phyloP scores from a whole-genome alignment of 2,797 vertebrate genomes.

The Gallinago stenura region DNA sequence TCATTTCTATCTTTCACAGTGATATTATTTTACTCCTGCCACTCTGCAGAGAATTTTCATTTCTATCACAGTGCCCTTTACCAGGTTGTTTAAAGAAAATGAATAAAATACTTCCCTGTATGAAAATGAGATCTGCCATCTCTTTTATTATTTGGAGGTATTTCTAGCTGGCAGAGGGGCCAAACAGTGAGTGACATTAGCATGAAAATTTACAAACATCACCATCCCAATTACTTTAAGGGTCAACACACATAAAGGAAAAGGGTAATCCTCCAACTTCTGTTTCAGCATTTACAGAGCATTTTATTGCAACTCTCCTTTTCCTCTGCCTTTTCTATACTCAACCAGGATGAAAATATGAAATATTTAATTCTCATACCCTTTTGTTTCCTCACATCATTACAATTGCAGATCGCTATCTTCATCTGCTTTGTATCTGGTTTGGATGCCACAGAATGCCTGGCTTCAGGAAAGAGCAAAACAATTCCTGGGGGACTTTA shows the following conservation, averaged over 20 bases:
- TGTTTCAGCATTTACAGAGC: not conserved
- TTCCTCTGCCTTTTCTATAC: not conserved
- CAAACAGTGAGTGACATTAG: not conserved
- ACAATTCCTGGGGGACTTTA: constrained; percentile 9
- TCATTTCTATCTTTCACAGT: not conserved
- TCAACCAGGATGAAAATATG: not conserved
- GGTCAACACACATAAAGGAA: not conserved
- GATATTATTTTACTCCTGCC: not conserved
- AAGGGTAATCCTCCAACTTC: not conserved
- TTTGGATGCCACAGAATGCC: not conserved
- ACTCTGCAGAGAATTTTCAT: not conserved
- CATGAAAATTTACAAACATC: not conserved
- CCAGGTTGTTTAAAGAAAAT: not conserved
- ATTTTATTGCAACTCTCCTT: not conserved
- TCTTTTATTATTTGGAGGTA: not conserved
- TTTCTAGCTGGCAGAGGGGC: not conserved
- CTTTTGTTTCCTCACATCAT: constrained; percentile 28
- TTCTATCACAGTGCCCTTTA: not conserved
- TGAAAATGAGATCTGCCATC: not conserved
- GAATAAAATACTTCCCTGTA: not conserved
- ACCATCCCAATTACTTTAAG: not conserved
- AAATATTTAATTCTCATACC: constrained; percentile 2
- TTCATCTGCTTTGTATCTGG: not conserved
- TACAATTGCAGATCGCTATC: not conserved
- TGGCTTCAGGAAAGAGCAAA: constrained; percentile 33